A percentile compares a stretch with the other conserved stretches of the same genome.
phyloP scores from a whole-genome alignment of 2,888 invertebrate species.

The Heliconius hortense region DNA sequence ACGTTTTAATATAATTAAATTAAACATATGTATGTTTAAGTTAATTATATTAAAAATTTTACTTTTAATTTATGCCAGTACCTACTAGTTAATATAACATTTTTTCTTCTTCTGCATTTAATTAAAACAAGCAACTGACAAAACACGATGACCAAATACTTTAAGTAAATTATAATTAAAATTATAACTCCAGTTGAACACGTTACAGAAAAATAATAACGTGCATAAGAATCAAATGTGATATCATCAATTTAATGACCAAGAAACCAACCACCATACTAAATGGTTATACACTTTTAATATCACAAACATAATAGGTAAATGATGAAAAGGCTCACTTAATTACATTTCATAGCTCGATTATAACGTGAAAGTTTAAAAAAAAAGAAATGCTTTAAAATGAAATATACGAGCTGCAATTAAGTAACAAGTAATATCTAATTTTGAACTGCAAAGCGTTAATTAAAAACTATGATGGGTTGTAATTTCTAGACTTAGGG shows the following conservation, averaged over 20 bases:
- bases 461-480: conserved; percentile 36
- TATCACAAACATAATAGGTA: conserved; percentile 1
- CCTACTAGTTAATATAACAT: no score
- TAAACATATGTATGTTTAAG: no score
- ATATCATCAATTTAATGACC: conserved; percentile 1
- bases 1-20: no score
- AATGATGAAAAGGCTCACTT: conserved; percentile 9
- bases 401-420: conserved; percentile 23
- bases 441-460: conserved; percentile 34
- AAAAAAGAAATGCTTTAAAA: conserved; percentile 14
- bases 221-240: neutral
- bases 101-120: no score
- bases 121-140: neutral
- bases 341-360: conserved; percentile 17
- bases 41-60: no score
- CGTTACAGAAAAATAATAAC: neutral
- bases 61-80: no score
- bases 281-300: conserved; percentile 10
- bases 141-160: neutral
- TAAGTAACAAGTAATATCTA: conserved; percentile 35
- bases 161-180: neutral
- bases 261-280: neutral
- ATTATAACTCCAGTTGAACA: neutral
- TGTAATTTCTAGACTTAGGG: conserved; percentile 38
- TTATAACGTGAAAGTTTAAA: conserved; percentile 18